Evolutionary conservation across 1,140 invertebrate species (phyloP), one percentile per base, ranked within the genome.

Genomic region (Bombus soroeensis): DNA sequence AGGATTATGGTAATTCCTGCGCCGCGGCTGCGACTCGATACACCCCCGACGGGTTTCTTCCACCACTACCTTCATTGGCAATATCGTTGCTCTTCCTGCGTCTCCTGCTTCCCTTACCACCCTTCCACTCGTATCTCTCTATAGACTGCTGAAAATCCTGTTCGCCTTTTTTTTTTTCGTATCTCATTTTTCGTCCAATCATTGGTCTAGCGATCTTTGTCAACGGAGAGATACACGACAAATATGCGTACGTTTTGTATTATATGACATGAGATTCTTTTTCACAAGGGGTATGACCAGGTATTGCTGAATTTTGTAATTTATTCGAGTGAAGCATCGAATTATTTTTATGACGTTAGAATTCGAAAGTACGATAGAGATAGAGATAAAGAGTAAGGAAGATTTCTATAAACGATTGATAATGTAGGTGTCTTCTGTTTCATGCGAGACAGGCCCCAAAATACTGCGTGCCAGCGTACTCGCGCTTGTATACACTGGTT

Each of bases 1-100:
- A 78, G 82, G 87, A 89, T 89, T 86, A 85, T 85, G 87, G 85
- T 89, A 86, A 89, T 89, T 89, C 87, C 76, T 47, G 59, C 75
- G 83, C 34, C 57, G 72, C 71, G 72, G 43, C 32, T 37, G 66
- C 66, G 75, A 79, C 64, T 79, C 75, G 75, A 79, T 84, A 72
- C 83, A 80, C n/a, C 66, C 66, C 76, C 75, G 43, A 57, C 82
- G 73, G 74, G 64, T 70, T 71, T 59, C 82, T 62, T 62, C 66
- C 72, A 4, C 81, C 62, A 12, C 59, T 37, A n/a, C 22, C 53
- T 10, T 25, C 37, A 39, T 32, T 22, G 25, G 25, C 37, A 43
- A 32, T n/a, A 66, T 37, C 34, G 68, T n/a, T 28, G 22, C 34
- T 43, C n/a, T 74, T n/a, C n/a, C 72, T 34, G 12, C 43, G 10